Evolutionary conservation across 92 coral and sea anemone species (phyloP).

Genomic region (Hydrozoanthus gracilis): DNA sequence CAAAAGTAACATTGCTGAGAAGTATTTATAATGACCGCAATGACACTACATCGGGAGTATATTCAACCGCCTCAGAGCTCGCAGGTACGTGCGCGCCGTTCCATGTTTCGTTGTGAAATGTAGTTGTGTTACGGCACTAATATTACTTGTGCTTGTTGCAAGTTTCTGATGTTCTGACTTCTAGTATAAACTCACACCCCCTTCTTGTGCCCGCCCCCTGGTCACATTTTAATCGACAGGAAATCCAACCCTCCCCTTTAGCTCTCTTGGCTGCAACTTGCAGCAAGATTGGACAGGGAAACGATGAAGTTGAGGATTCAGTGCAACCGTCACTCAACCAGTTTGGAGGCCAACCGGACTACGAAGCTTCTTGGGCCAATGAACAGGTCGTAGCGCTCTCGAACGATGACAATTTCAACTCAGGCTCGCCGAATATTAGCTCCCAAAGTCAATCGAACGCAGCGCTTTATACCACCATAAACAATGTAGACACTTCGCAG

Average conservation of each 20-base stretch:
- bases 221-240: slow-evolving; percentile 97
- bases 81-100: slow-evolving; percentile 67
- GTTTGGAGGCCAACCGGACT: slow-evolving; percentile 75
- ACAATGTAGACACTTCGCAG: slow-evolving; percentile 83
- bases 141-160: slow-evolving; percentile 69
- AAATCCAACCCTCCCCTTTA: slow-evolving; percentile 99
- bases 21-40: slow-evolving; percentile 73
- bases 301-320: slow-evolving; percentile 67
- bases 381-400: slow-evolving; percentile 67
- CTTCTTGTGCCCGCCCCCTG: slow-evolving; percentile 99
- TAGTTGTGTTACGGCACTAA: slow-evolving; percentile 44
- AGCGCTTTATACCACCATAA: slow-evolving; percentile 81
- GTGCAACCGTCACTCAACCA: slow-evolving; percentile 79
- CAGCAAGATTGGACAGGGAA: slow-evolving; percentile 99
- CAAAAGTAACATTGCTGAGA: slow-evolving; percentile 41
- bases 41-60: slow-evolving; percentile 82
- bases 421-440: slow-evolving; percentile 68
- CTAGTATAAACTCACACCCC: slow-evolving; percentile 89
- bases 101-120: slow-evolving; percentile 26
- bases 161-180: slow-evolving; percentile 77
- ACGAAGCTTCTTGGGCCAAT: slow-evolving; percentile 81
- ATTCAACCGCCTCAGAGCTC: slow-evolving; percentile 84
- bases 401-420: slow-evolving; percentile 68
- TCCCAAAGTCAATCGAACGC: slow-evolving; percentile 66
- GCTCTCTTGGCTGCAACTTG: slow-evolving; percentile 99